Base-by-base conservation (phyloP, 2,797 vertebrate species). In the Phataginus tetradactyla region DNA sequence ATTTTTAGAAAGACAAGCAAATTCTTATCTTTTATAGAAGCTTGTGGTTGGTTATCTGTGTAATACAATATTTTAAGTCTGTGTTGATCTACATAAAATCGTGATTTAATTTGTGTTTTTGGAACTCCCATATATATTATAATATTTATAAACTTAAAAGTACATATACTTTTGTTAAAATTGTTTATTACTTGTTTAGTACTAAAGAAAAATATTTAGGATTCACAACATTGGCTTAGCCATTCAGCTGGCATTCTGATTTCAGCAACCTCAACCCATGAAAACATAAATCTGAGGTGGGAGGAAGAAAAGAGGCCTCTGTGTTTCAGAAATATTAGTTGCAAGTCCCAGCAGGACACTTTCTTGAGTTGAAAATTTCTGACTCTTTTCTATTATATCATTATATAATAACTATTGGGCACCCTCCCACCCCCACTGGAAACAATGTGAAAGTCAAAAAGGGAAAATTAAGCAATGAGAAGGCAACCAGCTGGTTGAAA, bases 31-130 rank as follows among this genome's bases (percentile, higher is more conserved):
- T 37, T 77, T 79, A 0, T 63, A 45, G 49, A 77, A 25, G 81
- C 15, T 59, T 20, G 0, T 59, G 13, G 34, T 84, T 21, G 18
- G 27, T 57, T 90, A 42, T 64, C 27, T 64, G 1, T 68, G 1
- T 72, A 77, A 23, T 45, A 7, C 4, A 68, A 4, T 83, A 32
- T 92, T 69, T 84, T 85, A 75, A 77, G 51, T 90, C 23, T 17
- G 1, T 53, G 3, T 72, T 79, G 32, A 61, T 51, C 6, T 68
- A 17, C 5, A 15, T 83, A 53, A 86, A 95, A 85, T 95, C 29
- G 57, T 55, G 23, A 93, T 69, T 59, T 63, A 84, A 84, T 87
- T 79, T 68, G 15, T 91, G 53, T 14, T 86, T 94, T 89, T 49
- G 27, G 9, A 69, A 77, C 34, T 79, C 9, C 42, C 17, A n/a